Percentiles rank a stretch among this genome's conserved stretches.
Conservation (phyloP, 92 coral and sea anemone genomes). For the Zoanthus sansibaricus region DNA sequence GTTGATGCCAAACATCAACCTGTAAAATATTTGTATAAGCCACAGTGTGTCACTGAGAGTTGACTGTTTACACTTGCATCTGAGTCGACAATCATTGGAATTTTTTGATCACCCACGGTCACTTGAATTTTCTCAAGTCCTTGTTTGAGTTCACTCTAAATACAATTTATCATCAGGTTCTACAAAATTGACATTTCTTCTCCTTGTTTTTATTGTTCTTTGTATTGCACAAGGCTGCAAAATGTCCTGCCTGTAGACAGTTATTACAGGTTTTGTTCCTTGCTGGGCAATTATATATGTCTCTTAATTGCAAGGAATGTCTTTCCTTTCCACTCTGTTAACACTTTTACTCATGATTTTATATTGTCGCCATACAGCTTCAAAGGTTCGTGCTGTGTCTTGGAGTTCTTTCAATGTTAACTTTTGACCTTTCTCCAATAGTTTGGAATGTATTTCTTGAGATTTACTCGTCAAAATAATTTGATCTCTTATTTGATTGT, state of each 20-base stretch:
- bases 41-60: neutral
- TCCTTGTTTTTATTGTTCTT: neutral
- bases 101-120: neutral
- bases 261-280: neutral
- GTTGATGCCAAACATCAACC: neutral
- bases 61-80: no score
- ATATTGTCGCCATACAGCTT: neutral
- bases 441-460: neutral
- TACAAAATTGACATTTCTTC: neutral
- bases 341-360: no score
- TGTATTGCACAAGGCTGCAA: neutral
- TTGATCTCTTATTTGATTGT: no score
- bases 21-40: constrained; percentile 36
- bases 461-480: no score
- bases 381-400: neutral
- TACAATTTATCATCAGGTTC: neutral
- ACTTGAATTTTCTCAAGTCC: neutral
- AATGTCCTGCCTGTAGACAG: neutral
- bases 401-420: neutral
- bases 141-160: neutral
- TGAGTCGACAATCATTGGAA: neutral
- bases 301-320: neutral
- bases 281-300: neutral
- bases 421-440: neutral
- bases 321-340: neutral